These are phyloP conservation scores for Eidolon dupreanum DNA, from an alignment of 2,797 vertebrate genomes.

Conservation along the genomic window DNA sequence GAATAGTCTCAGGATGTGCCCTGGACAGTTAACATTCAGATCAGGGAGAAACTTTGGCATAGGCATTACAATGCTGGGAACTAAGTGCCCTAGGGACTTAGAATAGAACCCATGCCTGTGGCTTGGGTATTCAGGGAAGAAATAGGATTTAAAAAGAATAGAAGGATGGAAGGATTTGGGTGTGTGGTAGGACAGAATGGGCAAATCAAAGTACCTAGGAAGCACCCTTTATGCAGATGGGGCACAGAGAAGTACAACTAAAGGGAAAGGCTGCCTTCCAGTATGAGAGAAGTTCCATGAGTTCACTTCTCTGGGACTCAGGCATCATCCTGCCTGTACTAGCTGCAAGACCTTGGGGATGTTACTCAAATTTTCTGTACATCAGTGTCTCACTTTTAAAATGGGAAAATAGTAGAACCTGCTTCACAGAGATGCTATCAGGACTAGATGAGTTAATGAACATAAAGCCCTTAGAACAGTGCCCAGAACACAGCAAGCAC, in stretches of 20 bases:
- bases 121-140: neutral
- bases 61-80: too few relatives aligned
- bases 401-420: neutral
- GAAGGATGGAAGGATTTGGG: neutral
- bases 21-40: neutral
- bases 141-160: neutral
- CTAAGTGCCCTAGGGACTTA: neutral
- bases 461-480: neutral
- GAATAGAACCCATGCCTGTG: neutral
- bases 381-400: neutral
- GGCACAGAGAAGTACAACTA: neutral
- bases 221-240: neutral
- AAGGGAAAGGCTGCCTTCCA: neutral
- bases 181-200: neutral
- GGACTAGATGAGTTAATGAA: neutral
- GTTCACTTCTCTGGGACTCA: neutral
- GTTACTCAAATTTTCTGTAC: neutral
- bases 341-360: neutral
- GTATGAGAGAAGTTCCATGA: neutral
- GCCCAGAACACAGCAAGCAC: neutral
- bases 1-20: neutral
- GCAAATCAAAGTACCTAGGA: neutral
- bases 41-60: neutral
- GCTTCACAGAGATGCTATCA: neutral
- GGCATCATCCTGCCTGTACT: neutral